Evolutionary conservation across 2,113 vertebrate genomes (phyloP).

Genomic region (Synodontis membranacea): DNA sequence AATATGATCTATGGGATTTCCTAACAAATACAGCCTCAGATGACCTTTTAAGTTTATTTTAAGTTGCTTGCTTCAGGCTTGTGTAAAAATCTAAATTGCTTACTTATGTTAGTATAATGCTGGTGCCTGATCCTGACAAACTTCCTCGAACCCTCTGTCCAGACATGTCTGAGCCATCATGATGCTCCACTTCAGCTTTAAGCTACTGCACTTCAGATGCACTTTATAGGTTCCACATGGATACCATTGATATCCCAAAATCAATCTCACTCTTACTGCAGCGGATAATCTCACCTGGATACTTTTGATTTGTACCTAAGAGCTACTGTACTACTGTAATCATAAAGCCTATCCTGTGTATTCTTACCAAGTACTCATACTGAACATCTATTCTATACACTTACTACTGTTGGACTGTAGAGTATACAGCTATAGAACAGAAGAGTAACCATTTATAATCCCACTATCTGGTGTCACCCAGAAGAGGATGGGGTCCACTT

Average conservation of each 20-base stretch:
- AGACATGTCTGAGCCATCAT: conserved; percentile 2
- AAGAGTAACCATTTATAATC: not conserved
- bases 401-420: not conserved
- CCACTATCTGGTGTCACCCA: not conserved
- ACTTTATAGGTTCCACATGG: not conserved
- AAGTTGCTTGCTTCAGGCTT: not conserved
- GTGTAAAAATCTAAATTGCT: conserved; percentile 19
- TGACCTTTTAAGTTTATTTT: conserved; percentile 21
- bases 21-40: not conserved
- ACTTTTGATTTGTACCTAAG: not conserved
- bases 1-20: conserved; percentile 35
- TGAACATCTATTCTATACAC: not conserved
- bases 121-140: conserved; percentile 4
- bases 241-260: not conserved
- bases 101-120: not conserved
- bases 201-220: not conserved
- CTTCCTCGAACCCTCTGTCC: too few relatives aligned
- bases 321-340: not conserved
- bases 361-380: not conserved
- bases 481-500: not conserved
- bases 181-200: not conserved
- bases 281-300: not conserved
- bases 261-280: not conserved
- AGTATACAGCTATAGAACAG: not conserved
- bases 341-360: not conserved